Evolutionary conservation across 2,797 vertebrate species (phyloP).

Genomic region (Enteromius trimaculatus): DNA sequence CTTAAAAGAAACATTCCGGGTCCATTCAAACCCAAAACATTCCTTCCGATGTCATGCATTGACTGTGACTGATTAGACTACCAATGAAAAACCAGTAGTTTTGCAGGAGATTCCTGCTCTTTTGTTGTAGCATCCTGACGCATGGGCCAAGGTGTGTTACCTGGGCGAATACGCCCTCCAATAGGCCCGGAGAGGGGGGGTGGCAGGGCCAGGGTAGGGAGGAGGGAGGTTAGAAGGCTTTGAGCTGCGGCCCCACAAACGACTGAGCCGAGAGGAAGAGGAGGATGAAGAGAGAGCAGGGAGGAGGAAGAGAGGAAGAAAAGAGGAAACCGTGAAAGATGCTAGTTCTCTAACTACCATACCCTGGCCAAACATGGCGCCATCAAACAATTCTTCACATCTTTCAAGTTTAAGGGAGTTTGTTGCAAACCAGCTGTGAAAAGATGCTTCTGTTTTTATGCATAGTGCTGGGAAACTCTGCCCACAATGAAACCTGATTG

Average conservation of each 20-base stretch:
- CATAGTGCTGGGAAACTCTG: neutral
- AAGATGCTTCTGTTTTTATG: neutral
- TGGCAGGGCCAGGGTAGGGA: conserved; percentile 63
- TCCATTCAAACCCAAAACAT: neutral
- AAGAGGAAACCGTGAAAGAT: conserved; percentile 54
- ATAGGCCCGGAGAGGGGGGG: conserved; percentile 74
- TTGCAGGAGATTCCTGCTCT: neutral
- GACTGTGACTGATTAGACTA: neutral
- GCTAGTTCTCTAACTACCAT: neutral
- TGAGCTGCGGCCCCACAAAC: conserved; percentile 90
- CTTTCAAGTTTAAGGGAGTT: neutral
- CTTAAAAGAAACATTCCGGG: neutral
- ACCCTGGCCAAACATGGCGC: neutral
- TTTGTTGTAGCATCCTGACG: conserved; percentile 65
- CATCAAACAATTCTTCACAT: neutral
- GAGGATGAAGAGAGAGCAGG: conserved; percentile 34
- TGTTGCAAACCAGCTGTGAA: neutral
- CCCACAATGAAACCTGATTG: conserved; percentile 1
- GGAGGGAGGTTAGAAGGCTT: conserved; percentile 70
- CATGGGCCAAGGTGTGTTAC: conserved; percentile 82
- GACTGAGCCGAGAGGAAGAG: conserved; percentile 75
- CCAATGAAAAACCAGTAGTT: neutral
- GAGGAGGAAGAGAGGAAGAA: conserved; percentile 37
- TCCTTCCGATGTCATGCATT: conserved; percentile 4
- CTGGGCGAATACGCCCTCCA: conserved; percentile 91